phyloP scores from a whole-genome alignment of 2,888 invertebrate genomes.

The Alloplasta piceator region DNA sequence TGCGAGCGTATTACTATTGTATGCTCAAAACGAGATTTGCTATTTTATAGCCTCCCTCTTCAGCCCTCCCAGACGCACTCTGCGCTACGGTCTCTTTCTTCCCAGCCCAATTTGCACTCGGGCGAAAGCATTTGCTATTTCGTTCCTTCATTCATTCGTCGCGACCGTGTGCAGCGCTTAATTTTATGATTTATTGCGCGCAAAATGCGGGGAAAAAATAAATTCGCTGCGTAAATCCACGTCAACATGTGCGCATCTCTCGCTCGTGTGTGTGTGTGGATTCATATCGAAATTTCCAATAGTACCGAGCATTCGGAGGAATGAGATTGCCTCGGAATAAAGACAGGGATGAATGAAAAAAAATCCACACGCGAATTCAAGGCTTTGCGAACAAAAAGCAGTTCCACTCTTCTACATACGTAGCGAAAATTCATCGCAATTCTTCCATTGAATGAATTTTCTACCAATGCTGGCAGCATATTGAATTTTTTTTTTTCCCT shows the following conservation, averaged over 20 bases:
- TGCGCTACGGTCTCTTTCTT: conserved; percentile 8
- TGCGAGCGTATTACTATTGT: conserved; percentile 65
- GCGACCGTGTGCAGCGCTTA: conserved; percentile 14
- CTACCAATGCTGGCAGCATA: conserved; percentile 20
- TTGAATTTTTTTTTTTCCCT: conserved; percentile 51
- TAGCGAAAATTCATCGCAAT: conserved; percentile 57
- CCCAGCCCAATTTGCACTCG: conserved; percentile 15
- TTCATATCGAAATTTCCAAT: conserved; percentile 21
- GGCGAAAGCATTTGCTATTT: conserved; percentile 50
- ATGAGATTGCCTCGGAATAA: conserved; percentile 49
- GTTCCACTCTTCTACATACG: conserved; percentile 16
- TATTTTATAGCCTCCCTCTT: conserved; percentile 26
- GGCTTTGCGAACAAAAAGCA: conserved; percentile 57
- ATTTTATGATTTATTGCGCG: conserved; percentile 56
- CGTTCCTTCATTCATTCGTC: conserved; percentile 54
- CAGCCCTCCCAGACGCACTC: conserved; percentile 20
- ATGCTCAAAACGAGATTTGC: conserved; percentile 34
- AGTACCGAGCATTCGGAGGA: background rate
- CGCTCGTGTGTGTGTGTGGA: background rate
- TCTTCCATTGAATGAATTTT: conserved; percentile 49
- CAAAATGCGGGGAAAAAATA: too few relatives aligned
- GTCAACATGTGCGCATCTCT: conserved; percentile 23
- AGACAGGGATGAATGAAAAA: background rate
- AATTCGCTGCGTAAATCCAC: too few relatives aligned
- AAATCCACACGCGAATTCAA: conserved; percentile 51